Conservation (phyloP, 2,797 vertebrate species). For the Martes flavigula region DNA sequence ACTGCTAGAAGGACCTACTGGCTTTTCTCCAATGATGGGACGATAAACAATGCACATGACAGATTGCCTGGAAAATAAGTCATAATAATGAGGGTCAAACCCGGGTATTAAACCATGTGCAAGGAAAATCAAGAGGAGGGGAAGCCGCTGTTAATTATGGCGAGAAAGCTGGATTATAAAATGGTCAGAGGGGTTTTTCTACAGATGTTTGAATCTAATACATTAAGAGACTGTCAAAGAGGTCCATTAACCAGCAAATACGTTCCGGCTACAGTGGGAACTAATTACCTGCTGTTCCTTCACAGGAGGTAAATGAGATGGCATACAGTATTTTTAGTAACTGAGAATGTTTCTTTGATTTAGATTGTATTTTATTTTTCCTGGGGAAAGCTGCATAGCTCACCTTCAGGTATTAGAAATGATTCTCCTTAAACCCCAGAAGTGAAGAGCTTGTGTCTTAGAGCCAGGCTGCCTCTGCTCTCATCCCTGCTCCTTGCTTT, state of each 20-base stretch:
- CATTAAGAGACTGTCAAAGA: slow-evolving; percentile 63
- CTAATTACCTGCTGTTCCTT: neutral
- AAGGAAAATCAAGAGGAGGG: slow-evolving; percentile 49
- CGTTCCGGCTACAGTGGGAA: slow-evolving; percentile 41
- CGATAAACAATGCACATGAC: slow-evolving; percentile 53
- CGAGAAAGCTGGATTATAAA: slow-evolving; percentile 49
- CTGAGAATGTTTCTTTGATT: neutral
- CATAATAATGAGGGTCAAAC: slow-evolving; percentile 53
- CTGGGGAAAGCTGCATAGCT: neutral
- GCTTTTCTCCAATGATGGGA: slow-evolving; percentile 28
- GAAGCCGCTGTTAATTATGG: slow-evolving; percentile 54
- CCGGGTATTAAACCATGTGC: slow-evolving; percentile 29
- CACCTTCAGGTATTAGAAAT: neutral
- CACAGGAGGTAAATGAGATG: neutral
- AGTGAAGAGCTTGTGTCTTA: neutral
- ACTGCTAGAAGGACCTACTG: slow-evolving; percentile 6
- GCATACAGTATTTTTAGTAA: neutral
- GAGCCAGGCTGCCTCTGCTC: neutral
- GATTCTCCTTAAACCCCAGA: neutral
- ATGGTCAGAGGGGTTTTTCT: slow-evolving; percentile 55
- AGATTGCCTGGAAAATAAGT: slow-evolving; percentile 62
- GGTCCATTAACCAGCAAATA: slow-evolving; percentile 23
- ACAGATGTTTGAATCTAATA: slow-evolving; percentile 66
- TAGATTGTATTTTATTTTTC: neutral
- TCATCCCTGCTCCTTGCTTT: neutral